Conservation (phyloP, 2,797 vertebrate species). For the Myotis daubentonii region DNA sequence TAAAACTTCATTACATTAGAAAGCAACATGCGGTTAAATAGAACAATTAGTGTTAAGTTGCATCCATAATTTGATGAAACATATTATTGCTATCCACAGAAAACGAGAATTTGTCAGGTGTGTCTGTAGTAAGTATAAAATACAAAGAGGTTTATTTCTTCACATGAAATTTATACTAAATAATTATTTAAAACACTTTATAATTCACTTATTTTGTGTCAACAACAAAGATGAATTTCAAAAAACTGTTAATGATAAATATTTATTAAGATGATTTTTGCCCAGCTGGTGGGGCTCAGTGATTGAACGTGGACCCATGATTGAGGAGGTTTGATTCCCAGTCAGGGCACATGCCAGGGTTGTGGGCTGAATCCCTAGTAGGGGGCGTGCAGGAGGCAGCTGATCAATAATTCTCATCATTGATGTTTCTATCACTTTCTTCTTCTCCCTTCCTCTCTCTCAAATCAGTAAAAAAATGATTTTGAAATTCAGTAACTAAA, state of each 20-base stretch:
- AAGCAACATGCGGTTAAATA: neutral
- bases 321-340: no score
- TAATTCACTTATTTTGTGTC: neutral
- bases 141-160: neutral
- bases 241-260: neutral
- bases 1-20: slow-evolving; percentile 20
- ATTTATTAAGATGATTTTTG: neutral
- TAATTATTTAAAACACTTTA: neutral
- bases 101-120: neutral
- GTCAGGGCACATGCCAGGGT: no score
- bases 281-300: no score
- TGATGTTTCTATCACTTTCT: no score
- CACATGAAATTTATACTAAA: neutral
- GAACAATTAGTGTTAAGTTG: slow-evolving; percentile 32
- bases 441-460: no score
- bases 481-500: neutral
- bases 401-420: no score
- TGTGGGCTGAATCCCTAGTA: no score
- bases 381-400: no score
- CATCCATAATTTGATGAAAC: neutral
- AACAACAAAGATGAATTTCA: neutral
- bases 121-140: neutral
- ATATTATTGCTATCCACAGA: neutral
- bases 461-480: no score
- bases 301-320: no score